Conservation (phyloP, 2,113 vertebrate species). For the Pelusios castaneus region DNA sequence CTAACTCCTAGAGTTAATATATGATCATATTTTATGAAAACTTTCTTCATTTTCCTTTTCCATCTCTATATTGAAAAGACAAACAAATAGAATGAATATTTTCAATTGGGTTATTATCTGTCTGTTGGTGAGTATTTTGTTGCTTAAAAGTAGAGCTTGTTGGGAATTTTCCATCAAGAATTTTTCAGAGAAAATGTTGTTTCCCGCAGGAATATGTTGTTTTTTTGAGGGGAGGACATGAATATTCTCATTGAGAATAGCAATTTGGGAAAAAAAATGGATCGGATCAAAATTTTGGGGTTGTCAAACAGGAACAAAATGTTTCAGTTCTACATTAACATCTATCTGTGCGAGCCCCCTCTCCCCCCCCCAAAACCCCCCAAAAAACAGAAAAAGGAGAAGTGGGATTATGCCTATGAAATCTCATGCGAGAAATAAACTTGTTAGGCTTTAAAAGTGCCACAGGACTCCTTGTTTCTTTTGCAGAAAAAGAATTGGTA, state of each 20-base stretch:
- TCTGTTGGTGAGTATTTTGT: background rate
- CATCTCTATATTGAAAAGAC: no score
- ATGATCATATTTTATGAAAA: no score
- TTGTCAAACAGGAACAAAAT: background rate
- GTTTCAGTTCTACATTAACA: background rate
- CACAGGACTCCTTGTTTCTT: no score
- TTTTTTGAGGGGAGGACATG: background rate
- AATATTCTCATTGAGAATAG: background rate
- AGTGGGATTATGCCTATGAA: no score
- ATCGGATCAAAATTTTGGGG: background rate
- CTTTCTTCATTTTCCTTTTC: no score
- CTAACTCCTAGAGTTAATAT: no score
- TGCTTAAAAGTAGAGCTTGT: background rate
- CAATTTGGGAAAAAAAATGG: background rate
- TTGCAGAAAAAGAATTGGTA: background rate
- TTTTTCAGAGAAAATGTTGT: background rate
- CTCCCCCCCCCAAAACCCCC: no score
- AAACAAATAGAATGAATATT: no score
- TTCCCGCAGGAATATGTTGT: background rate
- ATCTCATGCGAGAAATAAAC: no score
- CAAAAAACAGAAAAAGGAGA: background rate
- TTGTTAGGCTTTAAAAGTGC: no score
- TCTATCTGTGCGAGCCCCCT: background rate
- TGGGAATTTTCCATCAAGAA: background rate
- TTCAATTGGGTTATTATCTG: background rate